Base-by-base conservation (phyloP, 2,888 invertebrate species). In the Enchytraeus crypticus region DNA sequence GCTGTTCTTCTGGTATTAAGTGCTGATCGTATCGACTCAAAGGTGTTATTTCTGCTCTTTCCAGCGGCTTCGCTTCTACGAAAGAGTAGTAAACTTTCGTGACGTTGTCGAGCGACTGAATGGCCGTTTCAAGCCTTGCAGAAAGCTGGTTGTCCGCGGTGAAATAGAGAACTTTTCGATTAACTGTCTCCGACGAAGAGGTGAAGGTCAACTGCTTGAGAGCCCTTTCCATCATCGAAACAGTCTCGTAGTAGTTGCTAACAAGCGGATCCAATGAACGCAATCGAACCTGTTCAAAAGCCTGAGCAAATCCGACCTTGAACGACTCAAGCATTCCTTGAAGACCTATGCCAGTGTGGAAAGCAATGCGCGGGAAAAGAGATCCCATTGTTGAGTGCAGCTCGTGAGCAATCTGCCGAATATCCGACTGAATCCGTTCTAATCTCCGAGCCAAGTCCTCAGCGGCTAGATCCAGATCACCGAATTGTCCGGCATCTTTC, bases 91-190 rank as follows among this genome's bases (percentile, higher is more conserved):
- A 47, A 29, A 57, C 46, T 27, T 60, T 60, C 5, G 62, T 62
- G 30, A 64, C 33, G 32, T 65, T 65, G 34, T 65, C 66, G n/a
- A 65, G 38, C 2, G 60, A 60, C 34, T 59, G 53, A 14, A 63
- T 62, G 27, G 62, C 64, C 11, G 59, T 38, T 27, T 64, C 61
- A 5, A 65, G 45, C 29, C 55, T 59, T n/a, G 30, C 58, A 2
- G 63, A 61, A 23, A 65, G 49, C 43, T 59, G 49, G 26, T 51
- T 59, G 34, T 65, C 61, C 34, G 58, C 43, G 32, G 45, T 59
- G 57, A 54, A 58, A 59, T 64, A 65, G 23, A 65, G 26, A n/a
- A 62, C 57, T 46, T 53, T 65, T 3, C 65, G 45, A 18, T 57
- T 43, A 27, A 45, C 45, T 5, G 57, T 51, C 23, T 65, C 65